Percentiles rank a stretch among this genome's conserved stretches.
These are phyloP conservation scores for Cantharis nigra DNA, from an alignment of 2,888 invertebrate species.

Conservation along the genomic window DNA sequence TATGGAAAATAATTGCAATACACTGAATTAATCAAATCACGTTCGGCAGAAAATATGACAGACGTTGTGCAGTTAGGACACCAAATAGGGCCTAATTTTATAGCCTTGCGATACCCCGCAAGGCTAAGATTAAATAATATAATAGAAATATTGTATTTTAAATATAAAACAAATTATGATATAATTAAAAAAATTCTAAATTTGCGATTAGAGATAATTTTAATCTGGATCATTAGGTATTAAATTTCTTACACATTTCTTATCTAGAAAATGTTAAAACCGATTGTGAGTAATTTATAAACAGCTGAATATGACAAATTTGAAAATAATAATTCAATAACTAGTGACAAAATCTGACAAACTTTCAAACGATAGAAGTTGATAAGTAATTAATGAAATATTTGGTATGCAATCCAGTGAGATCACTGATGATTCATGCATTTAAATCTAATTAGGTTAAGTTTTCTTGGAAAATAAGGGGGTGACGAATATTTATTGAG, in stretches of 20 bases:
- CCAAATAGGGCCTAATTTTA: background rate
- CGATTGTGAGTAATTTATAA: background rate
- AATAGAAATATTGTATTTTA: background rate
- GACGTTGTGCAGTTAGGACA: background rate
- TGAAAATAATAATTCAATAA: background rate
- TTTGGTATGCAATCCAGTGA: background rate
- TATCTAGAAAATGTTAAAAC: background rate
- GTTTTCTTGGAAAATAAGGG: background rate
- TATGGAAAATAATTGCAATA: background rate
- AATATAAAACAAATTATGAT: background rate
- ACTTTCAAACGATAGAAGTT: background rate
- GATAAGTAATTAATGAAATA: background rate
- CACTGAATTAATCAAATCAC: background rate
- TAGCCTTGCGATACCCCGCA: background rate
- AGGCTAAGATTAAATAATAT: background rate
- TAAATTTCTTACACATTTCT: background rate
- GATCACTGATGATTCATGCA: background rate
- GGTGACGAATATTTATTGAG: background rate
- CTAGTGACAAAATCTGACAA: background rate
- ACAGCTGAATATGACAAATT: too few species aligned
- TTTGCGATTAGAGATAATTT: background rate
- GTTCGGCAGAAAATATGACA: background rate
- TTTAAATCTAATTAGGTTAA: background rate
- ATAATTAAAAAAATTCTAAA: background rate
- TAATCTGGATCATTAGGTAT: background rate